Conservation (phyloP, 2,888 invertebrate species). For the Archips xylosteana region DNA sequence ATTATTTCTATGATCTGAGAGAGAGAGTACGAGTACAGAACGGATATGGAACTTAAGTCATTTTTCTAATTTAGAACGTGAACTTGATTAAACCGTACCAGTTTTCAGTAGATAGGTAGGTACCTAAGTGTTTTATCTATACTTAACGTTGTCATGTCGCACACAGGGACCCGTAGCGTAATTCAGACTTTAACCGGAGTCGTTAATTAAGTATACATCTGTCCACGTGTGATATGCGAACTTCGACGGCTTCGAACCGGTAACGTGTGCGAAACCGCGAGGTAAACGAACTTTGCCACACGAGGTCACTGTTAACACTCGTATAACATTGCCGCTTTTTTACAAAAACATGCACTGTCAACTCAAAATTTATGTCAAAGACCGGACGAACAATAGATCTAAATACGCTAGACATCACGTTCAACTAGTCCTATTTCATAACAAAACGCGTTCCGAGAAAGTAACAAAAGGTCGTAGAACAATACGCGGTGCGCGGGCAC, state of each 20-base stretch:
- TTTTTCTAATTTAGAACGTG: no score
- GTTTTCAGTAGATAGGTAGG: no score
- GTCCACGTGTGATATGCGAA: constrained; percentile 7
- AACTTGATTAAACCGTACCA: no score
- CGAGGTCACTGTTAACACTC: constrained; percentile 39
- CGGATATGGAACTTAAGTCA: no score
- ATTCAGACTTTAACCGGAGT: neutral
- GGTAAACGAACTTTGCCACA: constrained; percentile 39
- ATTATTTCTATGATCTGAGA: no score
- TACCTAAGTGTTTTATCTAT: no score
- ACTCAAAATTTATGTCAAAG: constrained; percentile 24
- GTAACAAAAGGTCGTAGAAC: constrained; percentile 74
- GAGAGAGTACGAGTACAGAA: no score
- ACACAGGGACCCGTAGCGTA: no score
- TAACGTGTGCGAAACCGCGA: constrained; percentile 33
- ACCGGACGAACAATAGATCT: constrained; percentile 12
- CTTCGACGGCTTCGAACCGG: constrained; percentile 34
- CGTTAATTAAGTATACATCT: neutral
- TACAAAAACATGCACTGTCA: neutral
- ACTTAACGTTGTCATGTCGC: no score
- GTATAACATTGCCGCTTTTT: neutral
- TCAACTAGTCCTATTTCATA: constrained; percentile 29
- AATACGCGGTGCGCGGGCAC: constrained; percentile 66
- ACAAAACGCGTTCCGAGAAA: constrained; percentile 54
- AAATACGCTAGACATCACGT: constrained; percentile 40